phyloP scores from a whole-genome alignment of 1,140 invertebrate species.

The Sweltsa coloradensis region DNA sequence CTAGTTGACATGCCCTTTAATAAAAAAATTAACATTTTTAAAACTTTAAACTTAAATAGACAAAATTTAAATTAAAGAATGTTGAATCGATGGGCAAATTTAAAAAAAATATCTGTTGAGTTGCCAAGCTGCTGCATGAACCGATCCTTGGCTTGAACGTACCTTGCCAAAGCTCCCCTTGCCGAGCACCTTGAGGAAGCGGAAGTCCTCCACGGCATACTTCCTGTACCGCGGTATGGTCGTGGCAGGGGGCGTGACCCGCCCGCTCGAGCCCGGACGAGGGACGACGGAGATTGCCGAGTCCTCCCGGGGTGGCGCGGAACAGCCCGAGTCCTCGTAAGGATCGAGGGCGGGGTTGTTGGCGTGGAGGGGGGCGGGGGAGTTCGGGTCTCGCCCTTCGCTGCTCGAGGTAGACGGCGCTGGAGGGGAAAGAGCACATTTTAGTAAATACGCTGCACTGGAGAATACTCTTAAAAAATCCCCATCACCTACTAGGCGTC shows the following conservation, averaged over 20 bases:
- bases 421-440: too few relatives aligned
- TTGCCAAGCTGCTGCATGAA: too few relatives aligned
- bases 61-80: neutral
- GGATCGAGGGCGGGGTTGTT: slow-evolving; percentile 3
- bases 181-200: slow-evolving; percentile 87
- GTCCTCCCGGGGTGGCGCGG: neutral
- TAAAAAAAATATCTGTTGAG: neutral
- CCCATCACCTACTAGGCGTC: too few relatives aligned
- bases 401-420: too few relatives aligned
- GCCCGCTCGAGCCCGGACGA: slow-evolving; percentile 43
- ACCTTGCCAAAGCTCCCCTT: slow-evolving; percentile 97
- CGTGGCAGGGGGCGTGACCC: slow-evolving; percentile 69
- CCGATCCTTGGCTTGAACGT: too few relatives aligned
- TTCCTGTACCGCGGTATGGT: slow-evolving; percentile 78
- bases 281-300: neutral
- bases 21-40: slow-evolving; percentile 9
- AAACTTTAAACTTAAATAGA: neutral
- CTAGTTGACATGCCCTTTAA: too few relatives aligned
- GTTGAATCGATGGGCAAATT: neutral
- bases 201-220: slow-evolving; percentile 81
- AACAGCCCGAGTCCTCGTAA: neutral
- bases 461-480: too few relatives aligned
- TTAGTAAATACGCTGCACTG: too few relatives aligned
- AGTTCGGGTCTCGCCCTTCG: neutral
- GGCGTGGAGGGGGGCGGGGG: neutral